These are phyloP conservation scores for Tokudaia muenninki DNA, from an alignment of 2,797 vertebrate genomes.

Conservation along the genomic window DNA sequence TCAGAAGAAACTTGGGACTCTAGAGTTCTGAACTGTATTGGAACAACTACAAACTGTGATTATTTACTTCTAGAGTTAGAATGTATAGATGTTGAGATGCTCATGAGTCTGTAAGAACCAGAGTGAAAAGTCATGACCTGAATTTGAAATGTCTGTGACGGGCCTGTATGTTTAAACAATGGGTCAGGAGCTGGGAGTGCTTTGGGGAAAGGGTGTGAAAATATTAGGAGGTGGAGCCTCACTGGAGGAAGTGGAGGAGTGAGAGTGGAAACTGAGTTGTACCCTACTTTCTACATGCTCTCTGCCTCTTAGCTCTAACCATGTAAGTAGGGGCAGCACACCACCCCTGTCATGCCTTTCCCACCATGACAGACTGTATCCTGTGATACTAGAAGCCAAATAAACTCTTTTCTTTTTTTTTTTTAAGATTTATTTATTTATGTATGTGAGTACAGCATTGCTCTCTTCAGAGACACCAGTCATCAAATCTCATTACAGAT, in stretches of 20 bases:
- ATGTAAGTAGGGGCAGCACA: background rate
- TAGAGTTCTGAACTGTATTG: background rate
- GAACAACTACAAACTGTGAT: background rate
- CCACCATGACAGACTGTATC: background rate
- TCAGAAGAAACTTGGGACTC: background rate
- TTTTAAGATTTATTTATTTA: too few species aligned
- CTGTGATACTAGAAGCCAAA: background rate
- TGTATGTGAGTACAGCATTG: too few species aligned
- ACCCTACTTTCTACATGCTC: background rate
- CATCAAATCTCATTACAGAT: too few species aligned
- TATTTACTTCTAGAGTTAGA: background rate
- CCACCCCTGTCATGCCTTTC: background rate
- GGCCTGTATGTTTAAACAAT: background rate
- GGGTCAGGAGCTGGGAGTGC: background rate
- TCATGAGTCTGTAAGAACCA: background rate
- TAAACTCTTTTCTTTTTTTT: too few species aligned
- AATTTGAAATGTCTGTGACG: background rate
- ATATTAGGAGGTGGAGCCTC: background rate
- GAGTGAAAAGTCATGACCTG: background rate
- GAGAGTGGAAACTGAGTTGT: background rate
- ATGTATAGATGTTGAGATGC: background rate
- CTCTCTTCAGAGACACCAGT: too few species aligned
- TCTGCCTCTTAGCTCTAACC: background rate
- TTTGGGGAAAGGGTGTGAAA: background rate
- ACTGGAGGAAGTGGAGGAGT: too few species aligned